Conservation (phyloP, 2,113 vertebrate species). For the Dascyllus trimaculatus region DNA sequence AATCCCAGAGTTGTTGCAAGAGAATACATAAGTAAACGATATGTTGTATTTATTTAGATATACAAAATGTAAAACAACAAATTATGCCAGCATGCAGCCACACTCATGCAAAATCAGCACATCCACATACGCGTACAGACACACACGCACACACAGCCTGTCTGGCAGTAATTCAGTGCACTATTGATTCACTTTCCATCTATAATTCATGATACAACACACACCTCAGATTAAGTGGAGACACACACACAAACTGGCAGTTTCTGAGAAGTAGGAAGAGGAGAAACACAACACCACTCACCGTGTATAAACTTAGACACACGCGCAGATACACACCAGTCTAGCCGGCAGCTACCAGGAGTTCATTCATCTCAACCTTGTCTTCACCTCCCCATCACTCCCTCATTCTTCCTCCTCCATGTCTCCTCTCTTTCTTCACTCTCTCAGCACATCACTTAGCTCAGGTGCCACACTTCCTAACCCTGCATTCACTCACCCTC, state of each 20-base stretch:
- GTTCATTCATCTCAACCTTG: constrained; percentile 75
- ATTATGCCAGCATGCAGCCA: constrained; percentile 11
- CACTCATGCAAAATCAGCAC: constrained; percentile 28
- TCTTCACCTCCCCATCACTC: constrained; percentile 55
- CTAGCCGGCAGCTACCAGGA: constrained; percentile 35
- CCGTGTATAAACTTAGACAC: constrained; percentile 41
- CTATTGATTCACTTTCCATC: constrained; percentile 82
- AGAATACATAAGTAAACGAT: background rate
- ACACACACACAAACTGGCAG: constrained; percentile 53
- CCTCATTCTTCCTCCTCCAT: constrained; percentile 29
- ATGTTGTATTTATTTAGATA: constrained; percentile 1
- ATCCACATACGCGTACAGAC: constrained; percentile 24
- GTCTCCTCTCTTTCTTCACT: constrained; percentile 44
- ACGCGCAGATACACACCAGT: constrained; percentile 22
- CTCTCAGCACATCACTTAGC: constrained; percentile 27
- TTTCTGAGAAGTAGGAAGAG: constrained; percentile 70
- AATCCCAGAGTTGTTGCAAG: background rate
- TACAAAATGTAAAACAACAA: constrained; percentile 28
- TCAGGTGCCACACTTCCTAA: constrained; percentile 8
- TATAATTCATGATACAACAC: constrained; percentile 82
- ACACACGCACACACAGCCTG: constrained; percentile 16
- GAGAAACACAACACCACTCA: constrained; percentile 66
- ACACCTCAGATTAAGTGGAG: constrained; percentile 75
- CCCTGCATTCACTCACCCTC: constrained; percentile 14
- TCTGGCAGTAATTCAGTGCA: constrained; percentile 73